Evolutionary conservation across 1,140 invertebrate species (phyloP).

Genomic region (Apis florea): DNA sequence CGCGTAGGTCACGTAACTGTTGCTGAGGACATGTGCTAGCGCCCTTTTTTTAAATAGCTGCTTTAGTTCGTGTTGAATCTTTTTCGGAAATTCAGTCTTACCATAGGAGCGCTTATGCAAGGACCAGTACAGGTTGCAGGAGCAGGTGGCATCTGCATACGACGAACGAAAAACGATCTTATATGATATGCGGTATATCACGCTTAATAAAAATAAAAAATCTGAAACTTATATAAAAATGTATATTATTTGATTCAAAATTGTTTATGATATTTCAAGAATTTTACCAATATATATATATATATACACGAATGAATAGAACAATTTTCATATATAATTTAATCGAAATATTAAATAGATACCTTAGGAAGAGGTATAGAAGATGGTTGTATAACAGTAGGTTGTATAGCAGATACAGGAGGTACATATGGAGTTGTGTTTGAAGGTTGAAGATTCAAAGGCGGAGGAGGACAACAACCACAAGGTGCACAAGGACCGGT

Average conservation of each 20-base stretch:
- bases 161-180: constrained; percentile 35
- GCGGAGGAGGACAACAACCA: constrained; percentile 58
- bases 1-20: constrained; percentile 79
- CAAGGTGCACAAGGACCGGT: constrained; percentile 70
- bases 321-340: neutral
- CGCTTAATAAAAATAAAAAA: constrained; percentile 14
- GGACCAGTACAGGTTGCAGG: constrained; percentile 63
- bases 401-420: constrained; percentile 20
- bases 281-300: neutral
- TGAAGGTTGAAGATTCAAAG: constrained; percentile 21
- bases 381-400: constrained; percentile 26
- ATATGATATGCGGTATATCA: neutral
- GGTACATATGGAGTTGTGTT: constrained; percentile 13
- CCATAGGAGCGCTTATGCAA: constrained; percentile 64
- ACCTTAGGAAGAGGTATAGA: constrained; percentile 42
- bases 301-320: no score
- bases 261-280: neutral
- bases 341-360: constrained; percentile 24
- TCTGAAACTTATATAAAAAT: constrained; percentile 46
- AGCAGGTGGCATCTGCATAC: constrained; percentile 47
- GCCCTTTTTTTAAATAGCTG: constrained; percentile 49
- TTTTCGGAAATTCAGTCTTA: constrained; percentile 44
- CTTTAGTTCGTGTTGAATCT: constrained; percentile 37
- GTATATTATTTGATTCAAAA: constrained; percentile 58
- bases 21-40: constrained; percentile 69